A percentile compares a stretch with the other conserved stretches of the same genome.
These are phyloP conservation scores for Malacoraja senta DNA, from an alignment of 2,797 vertebrate genomes.

Conservation along the genomic window DNA sequence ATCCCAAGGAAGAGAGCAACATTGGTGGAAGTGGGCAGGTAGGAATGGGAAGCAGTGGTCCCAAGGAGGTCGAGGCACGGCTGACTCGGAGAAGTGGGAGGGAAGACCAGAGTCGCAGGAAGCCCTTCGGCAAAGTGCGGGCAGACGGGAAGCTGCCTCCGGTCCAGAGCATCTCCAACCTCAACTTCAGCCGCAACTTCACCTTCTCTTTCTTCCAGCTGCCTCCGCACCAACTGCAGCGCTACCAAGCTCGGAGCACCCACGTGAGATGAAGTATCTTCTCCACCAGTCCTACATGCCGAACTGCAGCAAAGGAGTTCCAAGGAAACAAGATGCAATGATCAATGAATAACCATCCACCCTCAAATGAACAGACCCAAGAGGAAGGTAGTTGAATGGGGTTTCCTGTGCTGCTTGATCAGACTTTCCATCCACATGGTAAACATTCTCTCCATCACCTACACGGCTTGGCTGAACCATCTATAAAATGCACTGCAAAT, in stretches of 20 bases:
- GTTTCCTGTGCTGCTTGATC: no score
- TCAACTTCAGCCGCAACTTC: slow-evolving; percentile 71
- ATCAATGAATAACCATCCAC: background rate
- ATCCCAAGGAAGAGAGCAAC: no score
- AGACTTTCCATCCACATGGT: no score
- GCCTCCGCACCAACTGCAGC: slow-evolving; percentile 59
- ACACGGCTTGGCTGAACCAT: no score
- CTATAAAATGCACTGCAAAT: no score
- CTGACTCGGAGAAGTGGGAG: background rate
- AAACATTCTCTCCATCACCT: no score
- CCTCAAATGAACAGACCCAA: background rate
- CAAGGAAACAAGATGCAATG: background rate
- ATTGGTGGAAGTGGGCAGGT: background rate
- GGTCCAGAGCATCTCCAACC: slow-evolving; percentile 59
- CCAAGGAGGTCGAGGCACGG: background rate
- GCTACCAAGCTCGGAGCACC: slow-evolving; percentile 53
- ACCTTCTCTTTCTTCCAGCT: slow-evolving; percentile 77
- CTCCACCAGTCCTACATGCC: slow-evolving; percentile 46
- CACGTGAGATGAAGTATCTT: slow-evolving; percentile 58
- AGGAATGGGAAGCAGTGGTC: background rate
- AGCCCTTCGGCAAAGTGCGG: background rate
- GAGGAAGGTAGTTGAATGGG: background rate
- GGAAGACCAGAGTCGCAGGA: background rate
- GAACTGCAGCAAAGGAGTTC: background rate
- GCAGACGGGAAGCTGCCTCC: slow-evolving; percentile 54